A percentile compares a stretch with the other conserved stretches of the same genome.
These are phyloP conservation scores for Otis tarda DNA, from an alignment of 2,113 vertebrate species.

Conservation along the genomic window DNA sequence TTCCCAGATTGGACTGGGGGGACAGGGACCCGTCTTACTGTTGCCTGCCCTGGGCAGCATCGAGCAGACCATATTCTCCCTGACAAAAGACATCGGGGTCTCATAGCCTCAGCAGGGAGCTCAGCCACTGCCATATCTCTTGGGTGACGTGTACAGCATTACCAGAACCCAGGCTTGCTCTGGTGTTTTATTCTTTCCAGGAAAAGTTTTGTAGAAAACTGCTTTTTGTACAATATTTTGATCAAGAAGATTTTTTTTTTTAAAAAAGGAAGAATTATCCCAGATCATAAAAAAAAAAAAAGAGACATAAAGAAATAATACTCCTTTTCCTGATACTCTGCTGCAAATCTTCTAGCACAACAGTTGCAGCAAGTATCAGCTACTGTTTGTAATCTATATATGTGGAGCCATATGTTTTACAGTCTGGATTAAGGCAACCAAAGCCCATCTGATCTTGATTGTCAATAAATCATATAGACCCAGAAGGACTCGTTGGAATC, in stretches of 20 bases:
- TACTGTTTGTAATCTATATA: background rate
- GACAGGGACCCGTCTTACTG: fast-evolving
- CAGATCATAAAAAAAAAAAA: background rate
- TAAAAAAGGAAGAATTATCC: background rate
- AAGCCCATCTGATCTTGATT: constrained; percentile 2
- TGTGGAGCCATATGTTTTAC: background rate
- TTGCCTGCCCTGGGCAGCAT: background rate
- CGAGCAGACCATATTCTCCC: background rate
- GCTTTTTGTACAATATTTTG: background rate
- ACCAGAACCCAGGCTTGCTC: background rate
- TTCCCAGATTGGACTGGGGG: background rate
- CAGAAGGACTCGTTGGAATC: background rate
- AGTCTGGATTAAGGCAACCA: constrained; percentile 2
- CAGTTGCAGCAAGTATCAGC: constrained; percentile 5
- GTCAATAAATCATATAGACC: background rate
- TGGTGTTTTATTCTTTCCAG: background rate
- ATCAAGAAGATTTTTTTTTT: background rate
- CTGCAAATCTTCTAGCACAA: background rate
- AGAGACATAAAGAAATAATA: background rate
- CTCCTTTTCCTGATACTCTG: background rate
- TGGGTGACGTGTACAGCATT: background rate
- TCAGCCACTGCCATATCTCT: background rate
- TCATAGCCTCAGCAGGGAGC: background rate
- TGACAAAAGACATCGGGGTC: background rate
- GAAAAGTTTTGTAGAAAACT: background rate